Conservation (phyloP, 2,113 vertebrate genomes). For the Syngnathus typhle region DNA sequence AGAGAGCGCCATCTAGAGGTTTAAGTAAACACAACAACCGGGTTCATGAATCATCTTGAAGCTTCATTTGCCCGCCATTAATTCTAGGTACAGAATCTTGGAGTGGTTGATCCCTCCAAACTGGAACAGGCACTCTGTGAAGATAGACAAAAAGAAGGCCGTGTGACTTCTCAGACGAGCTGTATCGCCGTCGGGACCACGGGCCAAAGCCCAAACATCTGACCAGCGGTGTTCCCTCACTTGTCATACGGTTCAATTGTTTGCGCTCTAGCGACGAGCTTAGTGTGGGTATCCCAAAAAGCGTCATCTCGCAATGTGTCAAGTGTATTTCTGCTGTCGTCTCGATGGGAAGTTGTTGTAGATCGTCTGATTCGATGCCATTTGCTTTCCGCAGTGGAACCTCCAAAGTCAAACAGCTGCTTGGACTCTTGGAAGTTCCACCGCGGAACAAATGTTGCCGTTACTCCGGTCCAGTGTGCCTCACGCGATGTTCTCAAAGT, state of each 20-base stretch:
- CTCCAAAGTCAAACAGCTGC: not conserved
- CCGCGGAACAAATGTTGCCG: conserved; percentile 8
- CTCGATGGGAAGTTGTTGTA: conserved; percentile 24
- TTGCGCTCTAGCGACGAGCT: not conserved
- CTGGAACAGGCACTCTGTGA: conserved; percentile 3
- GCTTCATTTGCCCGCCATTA: too few species aligned
- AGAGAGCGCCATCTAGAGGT: too few species aligned
- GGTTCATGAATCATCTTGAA: too few species aligned
- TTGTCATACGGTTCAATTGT: not conserved
- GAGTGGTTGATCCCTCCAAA: not conserved
- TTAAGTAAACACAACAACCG: too few species aligned
- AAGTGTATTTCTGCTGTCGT: conserved; percentile 19
- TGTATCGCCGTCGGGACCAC: not conserved
- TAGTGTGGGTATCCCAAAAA: not conserved
- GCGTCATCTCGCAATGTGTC: not conserved
- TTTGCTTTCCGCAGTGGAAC: not conserved
- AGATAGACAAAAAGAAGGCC: conserved; percentile 19
- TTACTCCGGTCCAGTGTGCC: conserved; percentile 6
- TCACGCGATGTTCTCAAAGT: conserved; percentile 1
- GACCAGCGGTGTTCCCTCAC: not conserved
- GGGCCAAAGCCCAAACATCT: not conserved
- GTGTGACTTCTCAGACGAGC: conserved; percentile 14
- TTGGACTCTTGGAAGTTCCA: not conserved
- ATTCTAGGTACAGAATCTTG: not conserved
- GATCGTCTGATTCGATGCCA: not conserved